These are phyloP conservation scores for Butastur rufipennis DNA, from an alignment of 2,113 vertebrate species.

Conservation along the genomic window DNA sequence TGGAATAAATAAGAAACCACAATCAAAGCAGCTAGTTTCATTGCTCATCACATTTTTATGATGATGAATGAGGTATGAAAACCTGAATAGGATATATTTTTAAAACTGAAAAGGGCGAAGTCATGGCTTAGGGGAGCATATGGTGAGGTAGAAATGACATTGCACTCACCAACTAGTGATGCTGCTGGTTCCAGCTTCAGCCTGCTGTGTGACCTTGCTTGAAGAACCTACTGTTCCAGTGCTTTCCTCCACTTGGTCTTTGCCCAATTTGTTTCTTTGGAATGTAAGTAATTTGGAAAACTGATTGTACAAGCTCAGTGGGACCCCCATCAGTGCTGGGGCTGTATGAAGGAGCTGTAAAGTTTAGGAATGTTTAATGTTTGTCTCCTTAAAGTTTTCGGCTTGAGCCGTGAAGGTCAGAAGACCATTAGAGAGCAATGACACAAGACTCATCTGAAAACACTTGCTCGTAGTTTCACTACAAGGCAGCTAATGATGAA, in stretches of 20 bases:
- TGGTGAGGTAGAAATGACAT: neutral
- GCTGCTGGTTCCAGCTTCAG: neutral
- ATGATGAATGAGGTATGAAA: neutral
- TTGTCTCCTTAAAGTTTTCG: neutral
- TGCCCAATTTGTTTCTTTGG: neutral
- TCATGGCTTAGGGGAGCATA: neutral
- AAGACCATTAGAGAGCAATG: neutral
- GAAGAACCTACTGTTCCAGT: neutral
- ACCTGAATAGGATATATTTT: neutral
- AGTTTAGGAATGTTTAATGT: neutral
- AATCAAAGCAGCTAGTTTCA: neutral
- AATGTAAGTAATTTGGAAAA: neutral
- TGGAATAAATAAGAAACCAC: neutral
- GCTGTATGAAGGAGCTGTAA: neutral
- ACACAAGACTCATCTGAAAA: neutral
- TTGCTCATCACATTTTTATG: neutral
- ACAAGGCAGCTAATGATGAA: neutral
- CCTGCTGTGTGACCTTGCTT: neutral
- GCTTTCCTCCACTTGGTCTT: neutral
- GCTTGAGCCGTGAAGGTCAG: neutral
- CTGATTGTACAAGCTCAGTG: neutral
- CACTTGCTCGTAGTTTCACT: rapidly evolving
- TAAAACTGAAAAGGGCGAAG: neutral
- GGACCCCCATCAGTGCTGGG: neutral
- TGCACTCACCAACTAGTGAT: neutral